Percentiles rank a stretch among this genome's conserved stretches.
Evolutionary conservation across 2,888 invertebrate species (phyloP).

Genomic region (Eudasyphora cyanicolor): DNA sequence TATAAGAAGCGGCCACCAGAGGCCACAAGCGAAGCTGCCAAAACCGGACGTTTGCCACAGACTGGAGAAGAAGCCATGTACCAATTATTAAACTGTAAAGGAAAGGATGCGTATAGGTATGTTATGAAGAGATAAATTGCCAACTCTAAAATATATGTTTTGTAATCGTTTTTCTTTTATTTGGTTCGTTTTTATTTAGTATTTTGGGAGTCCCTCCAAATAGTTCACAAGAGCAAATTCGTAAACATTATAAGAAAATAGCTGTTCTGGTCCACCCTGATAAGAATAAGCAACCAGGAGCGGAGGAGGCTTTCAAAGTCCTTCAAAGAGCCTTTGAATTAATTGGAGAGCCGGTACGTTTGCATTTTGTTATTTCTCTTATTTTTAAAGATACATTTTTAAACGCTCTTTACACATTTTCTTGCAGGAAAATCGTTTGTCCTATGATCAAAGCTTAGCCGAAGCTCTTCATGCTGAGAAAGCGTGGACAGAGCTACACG

Average conservation of each 20-base stretch:
- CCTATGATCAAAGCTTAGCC: constrained; percentile 87
- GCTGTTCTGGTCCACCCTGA: constrained; percentile 97
- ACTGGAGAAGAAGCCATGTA: constrained; percentile 98
- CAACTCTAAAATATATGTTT: not conserved
- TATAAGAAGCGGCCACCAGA: constrained; percentile 80
- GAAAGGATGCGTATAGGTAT: constrained; percentile 96
- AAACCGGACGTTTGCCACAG: constrained; percentile 84
- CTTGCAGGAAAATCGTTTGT: constrained; percentile 85
- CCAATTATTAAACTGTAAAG: constrained; percentile 93
- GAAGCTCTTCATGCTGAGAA: constrained; percentile 91
- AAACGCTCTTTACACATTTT: not conserved
- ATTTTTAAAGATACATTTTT: not conserved
- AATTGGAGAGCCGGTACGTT: constrained; percentile 91
- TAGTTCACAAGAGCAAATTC: constrained; percentile 95
- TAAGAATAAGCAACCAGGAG: constrained; percentile 96
- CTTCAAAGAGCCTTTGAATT: constrained; percentile 96
- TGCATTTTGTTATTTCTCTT: constrained; percentile 40
- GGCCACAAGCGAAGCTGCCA: constrained; percentile 75
- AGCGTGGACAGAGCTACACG: constrained; percentile 93
- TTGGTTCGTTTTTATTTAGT: constrained; percentile 61
- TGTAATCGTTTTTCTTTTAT: not conserved
- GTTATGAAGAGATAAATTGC: constrained; percentile 7
- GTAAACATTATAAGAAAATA: constrained; percentile 95
- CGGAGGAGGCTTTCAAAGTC: constrained; percentile 98
- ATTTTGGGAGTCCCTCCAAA: constrained; percentile 93